Conservation (phyloP, 1,140 invertebrate species). For the Drosophila nikananu region DNA sequence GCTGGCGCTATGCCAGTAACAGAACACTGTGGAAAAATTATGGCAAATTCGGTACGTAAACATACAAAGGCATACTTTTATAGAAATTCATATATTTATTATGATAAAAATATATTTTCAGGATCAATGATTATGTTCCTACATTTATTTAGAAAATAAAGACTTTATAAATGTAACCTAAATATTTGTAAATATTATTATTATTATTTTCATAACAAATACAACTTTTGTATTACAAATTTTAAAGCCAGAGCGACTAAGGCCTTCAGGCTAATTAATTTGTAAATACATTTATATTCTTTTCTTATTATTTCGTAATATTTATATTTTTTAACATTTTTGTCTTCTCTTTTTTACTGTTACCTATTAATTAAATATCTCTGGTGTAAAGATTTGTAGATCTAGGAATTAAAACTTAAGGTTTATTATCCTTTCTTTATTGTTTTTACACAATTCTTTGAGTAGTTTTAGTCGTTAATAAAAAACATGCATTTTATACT, state of each 20-base stretch:
- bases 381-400: background rate
- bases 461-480: background rate
- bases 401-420: too few relatives aligned
- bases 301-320: too few relatives aligned
- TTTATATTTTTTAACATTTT: too few relatives aligned
- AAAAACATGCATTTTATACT: background rate
- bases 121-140: background rate
- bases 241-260: too few relatives aligned
- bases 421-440: background rate
- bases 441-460: background rate
- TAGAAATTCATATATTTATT: background rate
- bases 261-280: too few relatives aligned
- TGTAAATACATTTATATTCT: too few relatives aligned
- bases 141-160: background rate
- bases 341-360: too few relatives aligned
- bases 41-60: too few relatives aligned
- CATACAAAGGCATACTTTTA: background rate
- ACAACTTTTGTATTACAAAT: too few relatives aligned
- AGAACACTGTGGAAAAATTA: conserved; percentile 7
- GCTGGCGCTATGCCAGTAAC: conserved; percentile 62
- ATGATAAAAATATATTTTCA: background rate
- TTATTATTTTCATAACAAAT: too few relatives aligned
- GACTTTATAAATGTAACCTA: background rate
- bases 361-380: background rate
- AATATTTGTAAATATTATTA: background rate